Evolutionary conservation across 2,797 vertebrate species (phyloP).

Genomic region (Parotocinclus haroldoi): DNA sequence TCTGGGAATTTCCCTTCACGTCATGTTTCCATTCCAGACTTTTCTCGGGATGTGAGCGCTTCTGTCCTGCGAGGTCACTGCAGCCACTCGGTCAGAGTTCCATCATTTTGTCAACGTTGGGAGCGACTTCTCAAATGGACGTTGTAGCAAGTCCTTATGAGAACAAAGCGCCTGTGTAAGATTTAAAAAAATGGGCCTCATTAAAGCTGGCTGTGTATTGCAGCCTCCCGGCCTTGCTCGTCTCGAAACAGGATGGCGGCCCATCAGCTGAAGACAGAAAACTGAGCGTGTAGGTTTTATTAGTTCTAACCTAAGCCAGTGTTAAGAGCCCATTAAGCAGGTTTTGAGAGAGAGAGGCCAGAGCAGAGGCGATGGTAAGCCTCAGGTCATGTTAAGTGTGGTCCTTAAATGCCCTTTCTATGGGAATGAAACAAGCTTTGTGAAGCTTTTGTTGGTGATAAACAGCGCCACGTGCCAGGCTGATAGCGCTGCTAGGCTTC

Average conservation of each 20-base stretch:
- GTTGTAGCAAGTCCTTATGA: background rate
- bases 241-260: constrained; percentile 19
- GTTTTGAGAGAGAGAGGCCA: constrained; percentile 2
- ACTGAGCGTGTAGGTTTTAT: constrained; percentile 30
- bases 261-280: constrained; percentile 15
- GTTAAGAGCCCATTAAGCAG: constrained; percentile 38
- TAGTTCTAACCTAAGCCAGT: constrained; percentile 8
- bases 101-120: background rate
- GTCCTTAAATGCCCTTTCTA: constrained; percentile 3
- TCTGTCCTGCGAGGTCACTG: constrained; percentile 56
- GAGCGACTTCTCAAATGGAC: background rate
- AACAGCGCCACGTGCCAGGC: background rate
- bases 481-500: background rate
- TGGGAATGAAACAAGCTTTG: background rate
- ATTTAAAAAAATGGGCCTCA: constrained; percentile 6
- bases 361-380: constrained; percentile 15
- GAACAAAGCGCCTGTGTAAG: background rate
- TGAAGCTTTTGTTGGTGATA: background rate
- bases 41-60: constrained; percentile 56
- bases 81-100: background rate
- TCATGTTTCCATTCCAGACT: constrained; percentile 52
- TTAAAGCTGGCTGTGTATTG: constrained; percentile 16
- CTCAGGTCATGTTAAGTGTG: constrained; percentile 18
- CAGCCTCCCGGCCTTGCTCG: constrained; percentile 12
- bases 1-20: constrained; percentile 53